Evolutionary conservation across 2,797 vertebrate genomes (phyloP), one percentile per base, ranked within the genome.

Genomic region (Protonibea diacanthus): DNA sequence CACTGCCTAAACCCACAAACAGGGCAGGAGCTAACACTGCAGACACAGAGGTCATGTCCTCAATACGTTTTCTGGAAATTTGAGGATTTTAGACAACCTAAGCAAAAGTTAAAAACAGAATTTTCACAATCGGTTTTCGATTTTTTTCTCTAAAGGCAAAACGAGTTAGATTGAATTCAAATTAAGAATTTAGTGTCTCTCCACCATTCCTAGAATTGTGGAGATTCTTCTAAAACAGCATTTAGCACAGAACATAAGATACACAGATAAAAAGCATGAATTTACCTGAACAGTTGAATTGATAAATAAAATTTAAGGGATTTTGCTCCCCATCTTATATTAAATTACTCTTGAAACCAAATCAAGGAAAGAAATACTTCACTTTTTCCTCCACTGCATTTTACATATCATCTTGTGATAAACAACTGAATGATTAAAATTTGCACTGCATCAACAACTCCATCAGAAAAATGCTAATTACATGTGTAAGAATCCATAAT

Each of bases 1-100:
- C 25, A 40, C 51, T 21, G 40, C 20, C 10, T n/a, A 29, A 68
- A 64, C 33, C 40, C 23, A 18, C 51, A 58, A 53, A 69, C 38
- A 68, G 25, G 10, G 52, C 49, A 68, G 55, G 3, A 64, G 47
- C 52, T 20, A 23, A 53, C n/a, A 4, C 0, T 33, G 8, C 23
- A 53, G n/a, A 69, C 10, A 53, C 14, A 7, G 17, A 53, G 68
- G 58, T 69, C 52, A 69, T 23, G 49, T 66, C 14, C 38, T 72
- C 6, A 38, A 1, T 53, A 14, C 45, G 27, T 11, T 59, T 61
- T 58, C 18, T 14, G 1, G 8, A 2, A 44, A 21, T 44, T 49
- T 57, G 7, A 42, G 23, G 3, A 29, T 52, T 81, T 44, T n/a
- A 47, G 42, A 69, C 17, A 67, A 15, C 2, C 6, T 45, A 14